These are phyloP conservation scores for Tiphia femorata DNA, from an alignment of 2,888 invertebrate species.

Conservation along the genomic window DNA sequence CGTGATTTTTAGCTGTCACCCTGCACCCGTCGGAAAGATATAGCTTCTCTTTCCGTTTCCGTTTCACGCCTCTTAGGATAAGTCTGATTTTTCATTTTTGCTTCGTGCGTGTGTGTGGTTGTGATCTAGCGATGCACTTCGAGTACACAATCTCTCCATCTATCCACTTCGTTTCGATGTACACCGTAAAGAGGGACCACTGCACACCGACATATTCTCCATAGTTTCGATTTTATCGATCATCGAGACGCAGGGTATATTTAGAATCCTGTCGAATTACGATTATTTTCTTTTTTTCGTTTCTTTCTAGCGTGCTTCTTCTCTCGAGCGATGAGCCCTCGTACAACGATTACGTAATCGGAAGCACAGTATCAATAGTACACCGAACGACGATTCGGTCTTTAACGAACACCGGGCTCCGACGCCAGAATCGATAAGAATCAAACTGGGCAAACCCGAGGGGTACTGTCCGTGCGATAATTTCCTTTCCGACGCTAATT, in stretches of 20 bases:
- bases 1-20: constrained; percentile 47
- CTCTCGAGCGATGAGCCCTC: background rate
- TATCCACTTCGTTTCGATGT: background rate
- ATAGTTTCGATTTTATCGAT: background rate
- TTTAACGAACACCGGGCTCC: no score
- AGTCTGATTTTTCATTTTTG: constrained; percentile 53
- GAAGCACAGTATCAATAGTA: no score
- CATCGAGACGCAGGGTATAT: background rate
- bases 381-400: no score
- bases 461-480: no score
- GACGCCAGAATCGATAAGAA: no score
- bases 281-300: background rate
- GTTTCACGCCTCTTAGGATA: constrained; percentile 50
- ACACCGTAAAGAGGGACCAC: background rate
- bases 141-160: background rate
- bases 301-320: background rate
- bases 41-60: constrained; percentile 42
- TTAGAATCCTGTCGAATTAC: background rate
- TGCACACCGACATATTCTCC: background rate
- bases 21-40: constrained; percentile 47
- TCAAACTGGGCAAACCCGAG: no score
- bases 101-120: constrained; percentile 35
- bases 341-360: no score
- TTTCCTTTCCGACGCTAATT: no score
- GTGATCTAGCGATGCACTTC: constrained; percentile 4